These are phyloP conservation scores for Brachyopa scutellaris DNA, from an alignment of 2,888 invertebrate genomes.

Conservation along the genomic window DNA sequence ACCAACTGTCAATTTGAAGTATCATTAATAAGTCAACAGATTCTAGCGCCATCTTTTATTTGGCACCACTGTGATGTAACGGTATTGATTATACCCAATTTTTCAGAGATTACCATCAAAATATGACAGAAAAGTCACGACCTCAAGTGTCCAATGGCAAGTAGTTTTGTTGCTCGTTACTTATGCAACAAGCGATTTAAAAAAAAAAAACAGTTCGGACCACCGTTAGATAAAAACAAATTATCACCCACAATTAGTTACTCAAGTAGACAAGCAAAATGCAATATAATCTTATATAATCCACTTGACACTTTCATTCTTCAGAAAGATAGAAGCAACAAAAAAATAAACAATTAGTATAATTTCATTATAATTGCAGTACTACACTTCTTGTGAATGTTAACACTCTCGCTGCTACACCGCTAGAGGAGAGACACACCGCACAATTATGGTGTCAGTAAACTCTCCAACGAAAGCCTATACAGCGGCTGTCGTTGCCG, in stretches of 20 bases:
- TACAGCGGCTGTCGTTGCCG: background rate
- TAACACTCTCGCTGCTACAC: background rate
- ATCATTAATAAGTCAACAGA: no score
- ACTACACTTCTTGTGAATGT: background rate
- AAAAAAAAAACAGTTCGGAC: background rate
- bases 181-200: no score
- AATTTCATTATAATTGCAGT: slow-evolving; percentile 27
- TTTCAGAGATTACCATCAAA: no score
- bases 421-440: background rate
- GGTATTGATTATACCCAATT: no score
- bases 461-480: slow-evolving; percentile 44
- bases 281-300: slow-evolving; percentile 20
- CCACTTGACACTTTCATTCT: slow-evolving; percentile 62
- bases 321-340: no score
- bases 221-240: background rate
- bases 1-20: no score
- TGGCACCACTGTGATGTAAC: no score
- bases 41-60: no score
- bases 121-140: no score
- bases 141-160: no score
- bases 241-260: slow-evolving; percentile 20
- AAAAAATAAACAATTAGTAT: no score
- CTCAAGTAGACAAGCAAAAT: background rate
- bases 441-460: slow-evolving; percentile 51
- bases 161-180: no score